These are phyloP conservation scores for Lapara coniferarum DNA, from an alignment of 2,888 invertebrate species.

Conservation along the genomic window DNA sequence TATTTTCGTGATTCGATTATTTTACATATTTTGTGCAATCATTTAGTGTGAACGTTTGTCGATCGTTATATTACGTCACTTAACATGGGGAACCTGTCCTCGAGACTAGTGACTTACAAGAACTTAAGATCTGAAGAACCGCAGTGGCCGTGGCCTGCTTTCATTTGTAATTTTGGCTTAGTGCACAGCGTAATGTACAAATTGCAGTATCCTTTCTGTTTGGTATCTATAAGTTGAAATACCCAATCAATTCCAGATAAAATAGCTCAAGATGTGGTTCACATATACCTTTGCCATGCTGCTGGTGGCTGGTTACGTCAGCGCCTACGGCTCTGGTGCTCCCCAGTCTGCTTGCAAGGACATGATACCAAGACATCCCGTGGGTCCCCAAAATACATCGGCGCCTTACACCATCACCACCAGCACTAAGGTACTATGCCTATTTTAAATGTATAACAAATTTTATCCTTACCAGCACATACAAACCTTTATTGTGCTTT, in stretches of 20 bases:
- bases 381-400: conserved; percentile 77
- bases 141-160: conserved; percentile 71
- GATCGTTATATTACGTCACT: conserved; percentile 59
- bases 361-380: conserved; percentile 87
- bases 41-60: conserved; percentile 46
- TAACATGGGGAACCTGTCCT: conserved; percentile 60
- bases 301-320: conserved; percentile 57
- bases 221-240: neutral
- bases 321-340: conserved; percentile 85
- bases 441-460: neutral
- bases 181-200: conserved; percentile 24
- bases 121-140: conserved; percentile 65
- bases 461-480: neutral
- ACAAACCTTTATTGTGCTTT: neutral
- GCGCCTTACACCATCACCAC: conserved; percentile 85
- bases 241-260: conserved; percentile 22
- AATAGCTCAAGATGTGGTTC: conserved; percentile 55
- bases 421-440: conserved; percentile 64
- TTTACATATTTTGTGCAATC: conserved; percentile 57
- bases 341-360: conserved; percentile 85
- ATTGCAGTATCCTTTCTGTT: conserved; percentile 7
- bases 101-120: conserved; percentile 55
- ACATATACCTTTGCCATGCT: conserved; percentile 53
- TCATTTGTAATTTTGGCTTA: conserved; percentile 49
- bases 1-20: conserved; percentile 35